phyloP scores from a whole-genome alignment of 37 sponge, comb jelly and placozoan genomes.

The Halichondria panicea region DNA sequence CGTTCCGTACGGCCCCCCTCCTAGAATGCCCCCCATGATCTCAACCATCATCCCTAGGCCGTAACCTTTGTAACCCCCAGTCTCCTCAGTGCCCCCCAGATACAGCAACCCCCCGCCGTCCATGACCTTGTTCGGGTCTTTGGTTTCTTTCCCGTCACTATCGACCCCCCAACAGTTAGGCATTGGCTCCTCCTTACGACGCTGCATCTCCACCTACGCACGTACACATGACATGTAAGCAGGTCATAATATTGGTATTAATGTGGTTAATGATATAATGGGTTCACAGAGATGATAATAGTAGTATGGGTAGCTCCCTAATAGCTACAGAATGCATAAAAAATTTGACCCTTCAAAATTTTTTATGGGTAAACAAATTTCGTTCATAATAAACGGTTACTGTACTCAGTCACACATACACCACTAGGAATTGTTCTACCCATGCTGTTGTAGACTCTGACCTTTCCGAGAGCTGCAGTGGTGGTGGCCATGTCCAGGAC shows the following conservation, averaged over 20 bases:
- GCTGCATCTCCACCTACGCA: conserved; percentile 71
- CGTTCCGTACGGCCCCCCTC: conserved; percentile 74
- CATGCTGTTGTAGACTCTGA: not conserved
- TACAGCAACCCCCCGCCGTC: conserved; percentile 80
- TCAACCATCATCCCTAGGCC: conserved; percentile 93
- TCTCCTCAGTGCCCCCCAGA: conserved; percentile 83
- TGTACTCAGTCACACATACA: too few species aligned
- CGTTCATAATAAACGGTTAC: too few species aligned
- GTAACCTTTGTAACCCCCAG: conserved; percentile 94
- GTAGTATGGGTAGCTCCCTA: too few species aligned
- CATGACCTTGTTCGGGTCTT: conserved; percentile 51
- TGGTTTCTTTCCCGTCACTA: conserved; percentile 57
- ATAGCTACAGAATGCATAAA: too few species aligned
- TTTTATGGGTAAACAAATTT: too few species aligned
- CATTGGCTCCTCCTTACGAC: conserved; percentile 66
- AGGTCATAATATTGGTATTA: too few species aligned
- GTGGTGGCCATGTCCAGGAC: conserved; percentile 93
- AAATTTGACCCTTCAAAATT: too few species aligned
- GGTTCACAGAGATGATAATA: too few species aligned
- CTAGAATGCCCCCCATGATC: conserved; percentile 81
- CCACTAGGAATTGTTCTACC: not conserved
- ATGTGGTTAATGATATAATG: too few species aligned
- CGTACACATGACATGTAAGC: not conserved
- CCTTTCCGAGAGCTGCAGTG: conserved; percentile 87
- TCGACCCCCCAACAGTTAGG: conserved; percentile 89